These are phyloP conservation scores for Silurus glanis DNA, from an alignment of 2,113 vertebrate genomes.

Conservation along the genomic window DNA sequence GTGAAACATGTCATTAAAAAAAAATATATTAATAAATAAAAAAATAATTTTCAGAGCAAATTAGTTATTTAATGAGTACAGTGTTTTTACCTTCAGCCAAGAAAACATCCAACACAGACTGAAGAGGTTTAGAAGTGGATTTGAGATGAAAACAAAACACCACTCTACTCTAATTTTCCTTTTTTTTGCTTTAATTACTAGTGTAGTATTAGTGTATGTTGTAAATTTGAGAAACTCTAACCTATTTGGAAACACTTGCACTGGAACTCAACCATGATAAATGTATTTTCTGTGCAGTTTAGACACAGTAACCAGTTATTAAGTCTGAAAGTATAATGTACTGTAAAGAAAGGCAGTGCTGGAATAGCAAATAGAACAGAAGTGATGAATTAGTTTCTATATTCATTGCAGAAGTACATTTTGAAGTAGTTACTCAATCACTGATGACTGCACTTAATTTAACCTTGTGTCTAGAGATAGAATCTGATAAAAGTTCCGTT, in stretches of 20 bases:
- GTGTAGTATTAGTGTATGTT: not conserved
- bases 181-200: too few species aligned
- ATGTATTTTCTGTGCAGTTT: not conserved
- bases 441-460: constrained; percentile 11
- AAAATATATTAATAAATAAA: not conserved
- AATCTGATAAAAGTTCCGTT: not conserved
- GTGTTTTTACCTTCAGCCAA: not conserved
- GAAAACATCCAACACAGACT: not conserved
- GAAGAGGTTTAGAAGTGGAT: not conserved
- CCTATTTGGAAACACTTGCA: not conserved
- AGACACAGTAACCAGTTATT: constrained; percentile 14
- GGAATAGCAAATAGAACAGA: not conserved
- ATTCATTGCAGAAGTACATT: not conserved
- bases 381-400: constrained; percentile 10
- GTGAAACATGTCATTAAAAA: constrained; percentile 1
- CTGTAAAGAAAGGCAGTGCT: not conserved
- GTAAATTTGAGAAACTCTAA: not conserved
- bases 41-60: not conserved
- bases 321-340: not conserved
- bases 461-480: not conserved
- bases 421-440: constrained; percentile 3
- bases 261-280: not conserved
- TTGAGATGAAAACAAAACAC: not conserved
- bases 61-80: constrained; percentile 15
- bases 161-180: not conserved